Evolutionary conservation across 2,113 vertebrate species (phyloP).

Genomic region (Tenrec ecaudatus): DNA sequence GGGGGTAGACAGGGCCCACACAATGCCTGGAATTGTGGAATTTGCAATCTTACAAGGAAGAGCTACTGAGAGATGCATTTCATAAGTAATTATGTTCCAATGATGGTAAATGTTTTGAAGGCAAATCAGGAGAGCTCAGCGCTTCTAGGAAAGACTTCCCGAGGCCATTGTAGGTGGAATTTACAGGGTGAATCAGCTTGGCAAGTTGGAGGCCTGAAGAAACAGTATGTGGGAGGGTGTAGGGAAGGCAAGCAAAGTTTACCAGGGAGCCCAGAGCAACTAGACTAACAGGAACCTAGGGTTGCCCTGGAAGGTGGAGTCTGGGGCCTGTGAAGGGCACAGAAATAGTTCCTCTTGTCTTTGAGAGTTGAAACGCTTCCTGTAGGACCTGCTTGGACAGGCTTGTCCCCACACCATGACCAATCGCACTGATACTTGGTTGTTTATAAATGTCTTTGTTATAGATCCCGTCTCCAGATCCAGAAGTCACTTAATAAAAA

Average conservation of each 20-base stretch:
- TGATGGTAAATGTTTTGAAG: not conserved
- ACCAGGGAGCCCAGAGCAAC: not conserved
- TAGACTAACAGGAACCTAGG: not conserved
- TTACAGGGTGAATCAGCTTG: not conserved
- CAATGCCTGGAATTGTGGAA: too few relatives aligned
- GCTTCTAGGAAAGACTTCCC: not conserved
- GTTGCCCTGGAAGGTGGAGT: fast-evolving
- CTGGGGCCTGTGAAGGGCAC: not conserved
- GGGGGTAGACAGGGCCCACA: not conserved
- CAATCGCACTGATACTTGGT: not conserved
- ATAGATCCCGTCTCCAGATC: slow-evolving; percentile 24
- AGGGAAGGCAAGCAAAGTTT: not conserved
- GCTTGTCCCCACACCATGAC: not conserved
- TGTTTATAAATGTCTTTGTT: not conserved
- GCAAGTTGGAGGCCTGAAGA: not conserved
- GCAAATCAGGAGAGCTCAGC: not conserved
- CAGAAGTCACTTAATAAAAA: slow-evolving; percentile 53
- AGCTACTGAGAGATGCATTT: not conserved
- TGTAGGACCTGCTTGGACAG: not conserved
- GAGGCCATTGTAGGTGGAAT: not conserved
- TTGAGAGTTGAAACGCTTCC: not conserved
- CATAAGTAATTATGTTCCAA: not conserved
- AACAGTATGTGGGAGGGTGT: not conserved
- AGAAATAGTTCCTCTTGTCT: not conserved
- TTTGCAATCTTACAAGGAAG: not conserved